Conservation (phyloP, 2,888 invertebrate genomes). For the Poecilobothrus nobilitatus region DNA sequence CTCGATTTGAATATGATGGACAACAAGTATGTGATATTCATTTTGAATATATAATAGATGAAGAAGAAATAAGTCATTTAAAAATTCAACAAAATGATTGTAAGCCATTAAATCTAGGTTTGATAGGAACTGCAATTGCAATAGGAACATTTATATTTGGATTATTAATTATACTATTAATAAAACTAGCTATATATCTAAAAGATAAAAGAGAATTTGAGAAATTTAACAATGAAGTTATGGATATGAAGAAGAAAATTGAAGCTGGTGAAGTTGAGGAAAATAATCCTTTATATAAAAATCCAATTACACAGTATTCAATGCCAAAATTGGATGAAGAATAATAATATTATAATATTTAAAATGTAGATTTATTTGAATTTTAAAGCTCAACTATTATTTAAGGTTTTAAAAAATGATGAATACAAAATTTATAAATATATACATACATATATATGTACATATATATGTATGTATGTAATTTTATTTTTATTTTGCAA, state of each 20-base stretch:
- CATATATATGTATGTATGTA: too few relatives aligned
- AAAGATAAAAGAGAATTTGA: conserved; percentile 51
- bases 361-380: neutral
- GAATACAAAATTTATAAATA: too few relatives aligned
- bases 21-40: conserved; percentile 34
- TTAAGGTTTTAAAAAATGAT: too few relatives aligned
- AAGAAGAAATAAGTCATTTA: conserved; percentile 29
- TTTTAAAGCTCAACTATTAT: neutral
- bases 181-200: conserved; percentile 44
- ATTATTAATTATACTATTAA: conserved; percentile 41
- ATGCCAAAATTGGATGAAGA: conserved; percentile 44
- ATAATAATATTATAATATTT: conserved; percentile 12
- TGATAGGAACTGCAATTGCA: conserved; percentile 40
- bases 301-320: conserved; percentile 50
- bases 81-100: conserved; percentile 32
- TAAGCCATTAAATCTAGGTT: conserved; percentile 28
- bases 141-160: conserved; percentile 46
- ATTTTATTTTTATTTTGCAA: too few relatives aligned
- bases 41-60: conserved; percentile 32
- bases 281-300: conserved; percentile 54
- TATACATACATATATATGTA: too few relatives aligned
- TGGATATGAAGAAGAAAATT: conserved; percentile 37
- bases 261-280: conserved; percentile 21
- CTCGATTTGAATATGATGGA: conserved; percentile 33
- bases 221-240: conserved; percentile 46